These are phyloP conservation scores for Coleophora deauratella DNA, from an alignment of 2,888 invertebrate genomes.

Conservation along the genomic window DNA sequence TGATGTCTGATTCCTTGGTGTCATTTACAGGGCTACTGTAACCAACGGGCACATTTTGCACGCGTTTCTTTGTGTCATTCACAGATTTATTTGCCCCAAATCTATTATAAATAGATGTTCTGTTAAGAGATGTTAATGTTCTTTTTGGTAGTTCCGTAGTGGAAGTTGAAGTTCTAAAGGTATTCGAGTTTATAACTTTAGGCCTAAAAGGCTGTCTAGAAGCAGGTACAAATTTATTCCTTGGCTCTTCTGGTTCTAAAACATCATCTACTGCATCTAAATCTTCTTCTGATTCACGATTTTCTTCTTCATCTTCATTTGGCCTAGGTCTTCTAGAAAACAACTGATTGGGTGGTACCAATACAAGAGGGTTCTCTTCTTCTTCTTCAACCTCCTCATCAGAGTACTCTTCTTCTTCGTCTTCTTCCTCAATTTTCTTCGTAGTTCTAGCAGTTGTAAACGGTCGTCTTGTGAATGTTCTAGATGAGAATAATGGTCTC, in stretches of 20 bases:
- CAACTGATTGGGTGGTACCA: slow-evolving; percentile 58
- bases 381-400: slow-evolving; percentile 55
- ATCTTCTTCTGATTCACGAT: slow-evolving; percentile 15
- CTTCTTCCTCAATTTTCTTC: slow-evolving; percentile 40
- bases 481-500: slow-evolving; percentile 46
- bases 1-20: slow-evolving; percentile 16
- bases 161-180: slow-evolving; percentile 56
- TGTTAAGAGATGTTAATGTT: slow-evolving; percentile 35
- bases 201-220: slow-evolving; percentile 54
- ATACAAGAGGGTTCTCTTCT: slow-evolving; percentile 51
- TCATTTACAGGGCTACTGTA: slow-evolving; percentile 35
- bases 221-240: slow-evolving; percentile 30
- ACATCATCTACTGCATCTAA: slow-evolving; percentile 21
- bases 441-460: slow-evolving; percentile 59
- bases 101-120: slow-evolving; percentile 42
- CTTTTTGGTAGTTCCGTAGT: slow-evolving; percentile 55
- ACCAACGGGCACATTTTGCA: slow-evolving; percentile 59
- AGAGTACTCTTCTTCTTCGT: slow-evolving; percentile 51
- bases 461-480: slow-evolving; percentile 52
- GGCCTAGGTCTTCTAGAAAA: slow-evolving; percentile 53
- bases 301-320: slow-evolving; percentile 23
- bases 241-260: slow-evolving; percentile 29
- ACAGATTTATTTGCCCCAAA: slow-evolving; percentile 40
- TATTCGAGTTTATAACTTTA: slow-evolving; percentile 51
- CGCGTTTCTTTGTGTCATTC: slow-evolving; percentile 49